phyloP scores from a whole-genome alignment of 1,140 invertebrate species.

The Lamellibrachia luymesi region DNA sequence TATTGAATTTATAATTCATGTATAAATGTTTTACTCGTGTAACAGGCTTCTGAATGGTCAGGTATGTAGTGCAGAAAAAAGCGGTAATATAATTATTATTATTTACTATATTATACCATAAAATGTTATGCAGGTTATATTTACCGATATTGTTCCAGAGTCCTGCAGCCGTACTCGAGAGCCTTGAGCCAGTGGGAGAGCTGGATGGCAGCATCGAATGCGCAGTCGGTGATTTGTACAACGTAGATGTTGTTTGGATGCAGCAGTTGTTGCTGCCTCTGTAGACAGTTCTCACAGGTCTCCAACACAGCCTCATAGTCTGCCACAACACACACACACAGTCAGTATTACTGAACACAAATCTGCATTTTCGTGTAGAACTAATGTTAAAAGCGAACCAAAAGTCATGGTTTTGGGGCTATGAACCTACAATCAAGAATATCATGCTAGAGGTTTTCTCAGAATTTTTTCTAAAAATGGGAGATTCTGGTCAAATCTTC shows the following conservation, averaged over 20 bases:
- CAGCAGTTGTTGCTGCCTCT: constrained; percentile 68
- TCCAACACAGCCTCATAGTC: constrained; percentile 16
- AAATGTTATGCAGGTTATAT: background rate
- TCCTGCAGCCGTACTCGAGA: constrained; percentile 62
- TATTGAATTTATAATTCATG: too few species aligned
- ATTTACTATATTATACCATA: background rate
- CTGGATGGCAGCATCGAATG: constrained; percentile 73
- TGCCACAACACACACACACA: background rate
- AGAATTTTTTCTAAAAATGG: too few species aligned
- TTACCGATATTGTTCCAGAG: background rate
- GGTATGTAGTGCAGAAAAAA: too few species aligned
- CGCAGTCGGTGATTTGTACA: constrained; percentile 74
- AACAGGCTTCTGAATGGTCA: too few species aligned
- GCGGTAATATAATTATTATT: background rate
- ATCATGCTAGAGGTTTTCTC: too few species aligned
- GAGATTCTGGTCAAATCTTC: too few species aligned
- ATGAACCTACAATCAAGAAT: too few species aligned
- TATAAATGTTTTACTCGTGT: too few species aligned
- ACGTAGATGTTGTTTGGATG: constrained; percentile 73
- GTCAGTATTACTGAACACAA: background rate
- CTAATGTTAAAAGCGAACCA: too few species aligned
- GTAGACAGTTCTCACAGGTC: constrained; percentile 65
- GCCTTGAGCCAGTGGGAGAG: constrained; percentile 72
- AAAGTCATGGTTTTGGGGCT: too few species aligned
- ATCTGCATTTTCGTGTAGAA: background rate